A percentile compares a stretch with the other conserved stretches of the same genome.
Evolutionary conservation across 2,797 vertebrate species (phyloP).

Genomic region (Helicolenus hilgendorfi): DNA sequence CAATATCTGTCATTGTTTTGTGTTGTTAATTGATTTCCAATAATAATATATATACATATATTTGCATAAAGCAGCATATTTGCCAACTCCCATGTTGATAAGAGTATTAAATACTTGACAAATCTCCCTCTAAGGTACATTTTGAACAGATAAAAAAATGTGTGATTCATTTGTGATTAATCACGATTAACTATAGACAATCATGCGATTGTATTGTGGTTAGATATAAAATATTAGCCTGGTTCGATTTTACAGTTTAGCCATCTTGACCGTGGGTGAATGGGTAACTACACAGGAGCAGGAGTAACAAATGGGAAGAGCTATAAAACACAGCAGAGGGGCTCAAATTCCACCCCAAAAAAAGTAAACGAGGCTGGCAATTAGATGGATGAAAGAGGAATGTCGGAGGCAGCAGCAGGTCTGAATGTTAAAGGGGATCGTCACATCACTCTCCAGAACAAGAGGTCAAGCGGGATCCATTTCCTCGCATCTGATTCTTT

Average conservation of each 20-base stretch:
- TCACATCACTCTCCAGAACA: conserved; percentile 40
- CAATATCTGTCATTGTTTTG: no score
- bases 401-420: not conserved
- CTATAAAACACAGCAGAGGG: not conserved
- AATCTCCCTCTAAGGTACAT: no score
- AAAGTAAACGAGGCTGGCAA: conserved; percentile 4
- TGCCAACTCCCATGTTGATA: no score
- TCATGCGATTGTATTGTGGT: no score
- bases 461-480: conserved; percentile 62
- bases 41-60: no score
- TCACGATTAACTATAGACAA: no score
- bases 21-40: no score
- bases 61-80: no score
- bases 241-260: conserved; percentile 1
- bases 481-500: conserved; percentile 58
- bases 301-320: not conserved
- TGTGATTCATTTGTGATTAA: no score
- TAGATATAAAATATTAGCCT: conserved; percentile 1
- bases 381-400: conserved; percentile 8
- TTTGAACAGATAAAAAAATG: no score
- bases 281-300: not conserved
- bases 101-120: no score
- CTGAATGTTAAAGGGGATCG: conserved; percentile 12
- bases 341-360: not conserved
- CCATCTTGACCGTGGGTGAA: conserved; percentile 4